A percentile compares a stretch with the other conserved stretches of the same genome.
Conservation (phyloP, 2,888 invertebrate genomes). For the Lypha dubia region DNA sequence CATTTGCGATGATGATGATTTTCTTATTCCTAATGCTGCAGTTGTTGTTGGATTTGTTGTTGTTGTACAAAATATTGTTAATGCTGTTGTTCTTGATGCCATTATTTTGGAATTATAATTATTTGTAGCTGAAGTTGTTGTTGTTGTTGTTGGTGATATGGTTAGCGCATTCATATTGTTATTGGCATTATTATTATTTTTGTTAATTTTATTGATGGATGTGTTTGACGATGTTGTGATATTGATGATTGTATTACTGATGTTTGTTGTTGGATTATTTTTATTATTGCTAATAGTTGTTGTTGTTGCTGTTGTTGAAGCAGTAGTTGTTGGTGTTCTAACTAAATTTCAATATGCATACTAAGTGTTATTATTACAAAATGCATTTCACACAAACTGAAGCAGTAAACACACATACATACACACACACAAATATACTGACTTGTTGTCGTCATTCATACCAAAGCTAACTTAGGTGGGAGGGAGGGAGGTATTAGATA, state of each 20-base stretch:
- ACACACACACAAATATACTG: slow-evolving; percentile 72
- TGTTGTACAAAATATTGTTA: slow-evolving; percentile 51
- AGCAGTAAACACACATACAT: slow-evolving; percentile 67
- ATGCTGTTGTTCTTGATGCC: slow-evolving; percentile 63
- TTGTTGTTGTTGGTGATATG: slow-evolving; percentile 69
- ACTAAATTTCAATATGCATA: slow-evolving; percentile 75
- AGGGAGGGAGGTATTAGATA: not conserved
- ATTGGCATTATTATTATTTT: slow-evolving; percentile 78
- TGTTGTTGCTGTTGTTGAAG: slow-evolving; percentile 72
- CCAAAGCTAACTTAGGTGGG: slow-evolving; percentile 3
- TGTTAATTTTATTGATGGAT: slow-evolving; percentile 76
- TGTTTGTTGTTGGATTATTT: slow-evolving; percentile 62
- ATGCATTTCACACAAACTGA: slow-evolving; percentile 73
- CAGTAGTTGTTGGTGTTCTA: slow-evolving; percentile 77
- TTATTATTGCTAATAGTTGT: slow-evolving; percentile 63
- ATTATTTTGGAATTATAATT: slow-evolving; percentile 71
- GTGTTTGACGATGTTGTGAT: slow-evolving; percentile 71
- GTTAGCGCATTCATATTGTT: slow-evolving; percentile 66
- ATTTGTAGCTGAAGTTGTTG: slow-evolving; percentile 73
- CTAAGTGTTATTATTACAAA: slow-evolving; percentile 59
- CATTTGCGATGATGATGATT: slow-evolving; percentile 76
- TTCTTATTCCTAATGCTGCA: too few relatives aligned
- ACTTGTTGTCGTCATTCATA: not conserved
- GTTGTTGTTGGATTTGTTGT: slow-evolving; percentile 76
- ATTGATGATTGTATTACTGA: slow-evolving; percentile 78